Conservation (phyloP, 2,113 vertebrate genomes). For the Myotis brandtii region DNA sequence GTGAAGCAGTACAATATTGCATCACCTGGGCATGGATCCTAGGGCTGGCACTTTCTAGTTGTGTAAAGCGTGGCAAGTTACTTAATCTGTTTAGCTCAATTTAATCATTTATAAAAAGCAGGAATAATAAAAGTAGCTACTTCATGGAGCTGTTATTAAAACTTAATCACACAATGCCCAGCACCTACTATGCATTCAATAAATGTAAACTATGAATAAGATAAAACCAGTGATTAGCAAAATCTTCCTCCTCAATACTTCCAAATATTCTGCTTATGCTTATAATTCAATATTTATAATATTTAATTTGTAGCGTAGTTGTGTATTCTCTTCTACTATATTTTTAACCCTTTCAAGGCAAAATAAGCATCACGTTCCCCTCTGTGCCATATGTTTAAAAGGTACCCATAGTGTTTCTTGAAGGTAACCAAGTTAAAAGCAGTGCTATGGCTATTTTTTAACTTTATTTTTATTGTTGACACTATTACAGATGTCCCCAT, state of each 20-base stretch:
- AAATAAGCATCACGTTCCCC: neutral
- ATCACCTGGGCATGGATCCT: neutral
- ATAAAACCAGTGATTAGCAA: neutral
- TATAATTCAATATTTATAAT: neutral
- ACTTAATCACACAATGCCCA: neutral
- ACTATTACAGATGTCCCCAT: neutral
- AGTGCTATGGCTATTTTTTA: neutral
- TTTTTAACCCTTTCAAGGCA: neutral
- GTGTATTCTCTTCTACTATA: neutral
- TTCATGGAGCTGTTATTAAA: neutral
- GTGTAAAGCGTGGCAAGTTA: neutral
- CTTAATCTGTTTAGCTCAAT: neutral
- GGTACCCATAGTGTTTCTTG: neutral
- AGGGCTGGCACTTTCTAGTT: neutral
- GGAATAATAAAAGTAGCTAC: neutral
- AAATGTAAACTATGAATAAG: neutral
- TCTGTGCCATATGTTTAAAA: neutral
- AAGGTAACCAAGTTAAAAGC: neutral
- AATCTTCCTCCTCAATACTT: neutral
- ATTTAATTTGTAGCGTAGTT: neutral
- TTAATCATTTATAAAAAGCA: slow-evolving; percentile 20
- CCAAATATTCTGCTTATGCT: neutral
- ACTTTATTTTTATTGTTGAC: neutral
- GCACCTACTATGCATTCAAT: neutral
- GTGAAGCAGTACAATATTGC: neutral